A percentile compares a stretch with the other conserved stretches of the same genome.
Evolutionary conservation across 2,797 vertebrate species (phyloP).

Genomic region (Setipinna tenuifilis): DNA sequence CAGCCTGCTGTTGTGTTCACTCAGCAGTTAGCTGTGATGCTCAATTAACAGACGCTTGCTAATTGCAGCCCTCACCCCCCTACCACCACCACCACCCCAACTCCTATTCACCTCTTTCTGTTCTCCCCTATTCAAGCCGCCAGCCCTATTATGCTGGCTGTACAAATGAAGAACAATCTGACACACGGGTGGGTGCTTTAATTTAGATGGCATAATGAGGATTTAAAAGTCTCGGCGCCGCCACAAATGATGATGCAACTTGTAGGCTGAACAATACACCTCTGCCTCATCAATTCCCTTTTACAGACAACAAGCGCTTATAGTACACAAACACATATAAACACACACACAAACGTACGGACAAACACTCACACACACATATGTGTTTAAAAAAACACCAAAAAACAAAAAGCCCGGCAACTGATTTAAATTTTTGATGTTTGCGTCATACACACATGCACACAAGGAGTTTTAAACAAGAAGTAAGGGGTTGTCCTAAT

Average conservation of each 20-base stretch:
- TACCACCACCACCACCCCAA: constrained; percentile 35
- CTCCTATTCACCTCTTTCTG: constrained; percentile 59
- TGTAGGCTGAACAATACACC: constrained; percentile 75
- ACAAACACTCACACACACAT: too few relatives aligned
- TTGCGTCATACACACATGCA: too few relatives aligned
- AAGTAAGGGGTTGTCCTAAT: too few relatives aligned
- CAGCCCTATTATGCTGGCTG: constrained; percentile 76
- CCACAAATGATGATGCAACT: constrained; percentile 88
- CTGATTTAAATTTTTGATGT: too few relatives aligned
- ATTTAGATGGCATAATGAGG: constrained; percentile 87
- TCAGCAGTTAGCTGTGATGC: constrained; percentile 81
- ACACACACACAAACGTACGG: too few relatives aligned
- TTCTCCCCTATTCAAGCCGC: constrained; percentile 52
- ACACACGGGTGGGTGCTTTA: constrained; percentile 67
- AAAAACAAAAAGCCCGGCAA: too few relatives aligned
- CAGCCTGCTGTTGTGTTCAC: constrained; percentile 82
- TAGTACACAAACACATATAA: too few relatives aligned
- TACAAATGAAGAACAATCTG: constrained; percentile 93
- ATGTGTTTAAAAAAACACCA: too few relatives aligned
- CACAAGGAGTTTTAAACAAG: constrained; percentile 64
- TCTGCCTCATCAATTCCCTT: constrained; percentile 73
- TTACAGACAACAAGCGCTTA: constrained; percentile 26
- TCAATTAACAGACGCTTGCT: constrained; percentile 85
- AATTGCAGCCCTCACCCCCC: constrained; percentile 74
- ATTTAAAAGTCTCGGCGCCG: constrained; percentile 82